Base-by-base conservation (phyloP, 2,797 vertebrate genomes). In the Fringilla coelebs region DNA sequence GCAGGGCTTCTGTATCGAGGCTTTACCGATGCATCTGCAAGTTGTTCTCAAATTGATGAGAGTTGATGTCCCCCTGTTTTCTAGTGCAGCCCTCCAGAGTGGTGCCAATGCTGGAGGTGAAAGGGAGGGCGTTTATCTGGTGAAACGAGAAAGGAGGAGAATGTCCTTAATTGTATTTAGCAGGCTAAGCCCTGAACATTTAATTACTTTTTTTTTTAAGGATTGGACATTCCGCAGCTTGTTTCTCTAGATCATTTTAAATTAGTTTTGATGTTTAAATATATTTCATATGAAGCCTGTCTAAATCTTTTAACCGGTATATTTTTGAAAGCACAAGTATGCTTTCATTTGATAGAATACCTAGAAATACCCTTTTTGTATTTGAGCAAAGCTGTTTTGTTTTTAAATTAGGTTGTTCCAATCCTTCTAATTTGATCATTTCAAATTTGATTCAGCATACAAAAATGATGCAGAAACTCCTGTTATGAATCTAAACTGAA, bases 221-320 rank as follows among this genome's bases (percentile, higher is more conserved):
- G 78, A 73, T 84, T 96, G 88, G 80, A 82, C 90, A 94, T 96
- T 97, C 94, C 89, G 61, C 58, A 86, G 89, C 87, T 76, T 86
- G 67, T 95, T 97, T 93, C 94, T 93, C 87, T 43, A 78, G 54
- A 85, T 95, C 45, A 65, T 61, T 92, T 83, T 34, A 73, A 95
- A 94, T 96, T 91, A 95, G 48, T 94, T 92, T 89, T 89, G 85
- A 96, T 94, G 82, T 71, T 92, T 93, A 90, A 96, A 96, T 97
- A 26, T 63, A 85, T 76, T 95, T 94, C 78, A 31, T 88, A 77
- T 70, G 95, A 93, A 94, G 73, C 32, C 76, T 89, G 94, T 90
- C 76, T 67, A 88, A 93, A 84, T 88, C 63, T 76, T 86, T 94
- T 89, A 95, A 73, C 85, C 32, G 36, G 28, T 73, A 1, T 70